Evolutionary conservation across 2,888 invertebrate species (phyloP), one percentile per base, ranked within the genome.

Genomic region (Aphidius colemani): DNA sequence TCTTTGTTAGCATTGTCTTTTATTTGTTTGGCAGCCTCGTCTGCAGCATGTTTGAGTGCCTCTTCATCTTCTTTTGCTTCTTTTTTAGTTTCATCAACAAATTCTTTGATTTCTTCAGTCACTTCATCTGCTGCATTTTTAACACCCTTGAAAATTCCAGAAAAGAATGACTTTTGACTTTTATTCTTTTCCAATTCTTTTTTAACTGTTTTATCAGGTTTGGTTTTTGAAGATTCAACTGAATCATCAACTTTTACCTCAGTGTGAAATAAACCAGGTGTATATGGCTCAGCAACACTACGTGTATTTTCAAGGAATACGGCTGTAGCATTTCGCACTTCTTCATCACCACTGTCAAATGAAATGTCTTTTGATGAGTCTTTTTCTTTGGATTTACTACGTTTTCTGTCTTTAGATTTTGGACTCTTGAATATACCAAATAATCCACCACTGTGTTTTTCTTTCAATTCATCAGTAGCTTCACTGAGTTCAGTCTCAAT

Each of bases 291-390:
- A 7, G 71, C 71, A 13, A 64, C 63, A 49, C 69, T 69, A 50
- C 66, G 66, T 7, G 71, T 72, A 49, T 72, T 71, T 10, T 71
- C 66, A 44, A 72, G 61, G 51, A 72, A 71, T 53, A 69, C 70
- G 18, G 49, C 51, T 6, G 71, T 70, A 9, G 69, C 65, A 8
- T 73, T 68, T 64, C 75, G 70, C 9, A 74, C 45, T 56, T 80
- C 79, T 63, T 80, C 80, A 44, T 81, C 80, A 0, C 76, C 75
- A 46, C 78, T 80, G 43, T 79, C 79, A 11, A 78, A 75, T 0
- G 81, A 80, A 2, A 74, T 65, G 7, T 78, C 78, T 44, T 77
- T 79, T 3, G 78, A 76, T 1, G 73, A 68, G 53, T 68, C 48
- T 50, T 65, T 39, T 67, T 68, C 39, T 45, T 63, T 10, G 63